Conservation (phyloP, 2,797 vertebrate genomes). For the Vespertilio murinus region DNA sequence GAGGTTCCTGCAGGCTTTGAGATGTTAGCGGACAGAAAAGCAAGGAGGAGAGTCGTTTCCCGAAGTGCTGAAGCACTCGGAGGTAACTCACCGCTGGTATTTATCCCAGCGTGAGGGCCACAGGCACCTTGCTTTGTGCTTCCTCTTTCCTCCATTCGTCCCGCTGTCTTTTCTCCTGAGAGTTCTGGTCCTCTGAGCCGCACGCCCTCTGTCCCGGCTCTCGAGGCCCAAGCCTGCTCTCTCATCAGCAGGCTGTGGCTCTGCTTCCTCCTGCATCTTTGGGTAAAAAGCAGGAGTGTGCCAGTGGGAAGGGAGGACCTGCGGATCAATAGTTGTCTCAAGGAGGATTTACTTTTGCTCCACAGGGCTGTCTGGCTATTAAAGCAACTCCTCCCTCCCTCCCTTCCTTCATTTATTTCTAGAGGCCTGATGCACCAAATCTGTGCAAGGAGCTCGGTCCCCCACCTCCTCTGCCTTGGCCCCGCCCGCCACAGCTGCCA, state of each 20-base stretch:
- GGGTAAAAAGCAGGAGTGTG: not conserved
- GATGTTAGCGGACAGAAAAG: not conserved
- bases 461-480: too few species aligned
- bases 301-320: not conserved
- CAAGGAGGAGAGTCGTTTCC: not conserved
- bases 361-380: not conserved
- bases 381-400: not conserved
- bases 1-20: not conserved
- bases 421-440: too few species aligned
- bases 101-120: not conserved
- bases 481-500: too few species aligned
- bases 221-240: not conserved
- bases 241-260: not conserved
- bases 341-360: not conserved
- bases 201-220: not conserved
- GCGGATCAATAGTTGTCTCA: fast-evolving
- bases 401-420: too few species aligned
- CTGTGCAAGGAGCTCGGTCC: too few species aligned
- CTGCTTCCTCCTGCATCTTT: not conserved
- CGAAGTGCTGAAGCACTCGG: not conserved
- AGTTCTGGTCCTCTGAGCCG: not conserved
- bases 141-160: not conserved
- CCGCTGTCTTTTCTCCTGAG: not conserved
- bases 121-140: not conserved
- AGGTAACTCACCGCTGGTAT: not conserved